Percentiles rank a stretch among this genome's conserved stretches.
These are phyloP conservation scores for Smutsia gigantea DNA, from an alignment of 2,797 vertebrate genomes.

Conservation along the genomic window DNA sequence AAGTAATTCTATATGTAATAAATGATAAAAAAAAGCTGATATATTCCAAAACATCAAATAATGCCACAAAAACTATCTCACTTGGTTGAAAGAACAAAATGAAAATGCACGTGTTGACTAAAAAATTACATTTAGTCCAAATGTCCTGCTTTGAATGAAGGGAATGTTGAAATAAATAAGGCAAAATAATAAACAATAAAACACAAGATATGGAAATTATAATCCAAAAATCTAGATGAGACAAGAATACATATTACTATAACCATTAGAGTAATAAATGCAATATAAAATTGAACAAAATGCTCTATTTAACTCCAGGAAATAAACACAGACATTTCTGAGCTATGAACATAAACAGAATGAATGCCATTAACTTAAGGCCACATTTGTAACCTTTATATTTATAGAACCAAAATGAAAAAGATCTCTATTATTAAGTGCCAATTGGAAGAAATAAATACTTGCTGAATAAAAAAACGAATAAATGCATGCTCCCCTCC, in stretches of 20 bases:
- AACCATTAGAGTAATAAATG: background rate
- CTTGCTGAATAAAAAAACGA: background rate
- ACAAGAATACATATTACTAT: background rate
- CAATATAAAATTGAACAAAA: background rate
- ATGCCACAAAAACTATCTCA: background rate
- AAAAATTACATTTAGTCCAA: background rate
- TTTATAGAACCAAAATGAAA: constrained; percentile 1
- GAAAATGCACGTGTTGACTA: background rate
- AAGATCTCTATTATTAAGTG: background rate
- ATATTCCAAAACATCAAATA: background rate
- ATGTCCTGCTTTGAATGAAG: background rate
- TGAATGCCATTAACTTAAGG: background rate
- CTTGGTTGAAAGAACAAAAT: background rate
- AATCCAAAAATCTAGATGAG: background rate
- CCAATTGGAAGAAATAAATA: background rate
- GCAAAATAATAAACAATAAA: background rate
- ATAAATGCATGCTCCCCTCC: background rate
- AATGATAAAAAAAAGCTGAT: background rate
- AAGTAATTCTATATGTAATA: background rate
- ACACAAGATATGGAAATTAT: background rate
- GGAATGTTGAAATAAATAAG: constrained; percentile 2
- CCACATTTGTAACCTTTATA: background rate
- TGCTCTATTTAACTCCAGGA: background rate
- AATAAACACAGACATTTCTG: background rate
- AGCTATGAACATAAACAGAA: background rate